phyloP scores from a whole-genome alignment of 2,888 invertebrate species.

The Callyntrura sp. region DNA sequence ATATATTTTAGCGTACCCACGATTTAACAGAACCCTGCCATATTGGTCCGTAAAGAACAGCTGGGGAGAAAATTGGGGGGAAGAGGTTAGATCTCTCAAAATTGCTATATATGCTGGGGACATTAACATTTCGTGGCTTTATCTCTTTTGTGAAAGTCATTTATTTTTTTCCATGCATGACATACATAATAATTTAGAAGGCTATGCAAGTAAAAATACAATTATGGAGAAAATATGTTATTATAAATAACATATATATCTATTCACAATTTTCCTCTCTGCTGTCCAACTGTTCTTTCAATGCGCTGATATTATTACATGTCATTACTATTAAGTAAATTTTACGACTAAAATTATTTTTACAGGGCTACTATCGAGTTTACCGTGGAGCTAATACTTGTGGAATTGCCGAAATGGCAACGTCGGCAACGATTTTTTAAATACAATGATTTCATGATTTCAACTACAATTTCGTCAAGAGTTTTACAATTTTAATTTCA shows the following conservation, averaged over 20 bases:
- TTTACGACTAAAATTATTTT: slow-evolving; percentile 72
- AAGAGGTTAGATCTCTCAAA: slow-evolving; percentile 87
- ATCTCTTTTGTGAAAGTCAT: no score
- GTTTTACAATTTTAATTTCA: no score
- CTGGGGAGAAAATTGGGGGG: slow-evolving; percentile 97
- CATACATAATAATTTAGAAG: no score
- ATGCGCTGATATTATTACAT: background rate
- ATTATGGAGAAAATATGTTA: no score
- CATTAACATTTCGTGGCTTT: no score
- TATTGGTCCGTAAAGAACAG: slow-evolving; percentile 98
- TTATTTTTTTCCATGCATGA: no score
- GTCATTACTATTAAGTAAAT: background rate
- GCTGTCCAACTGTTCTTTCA: slow-evolving; percentile 58
- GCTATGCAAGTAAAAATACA: no score
- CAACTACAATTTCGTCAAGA: no score
- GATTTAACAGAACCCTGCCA: slow-evolving; percentile 92
- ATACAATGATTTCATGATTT: no score
- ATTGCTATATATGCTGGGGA: no score
- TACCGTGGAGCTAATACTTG: slow-evolving; percentile 98
- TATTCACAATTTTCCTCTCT: background rate
- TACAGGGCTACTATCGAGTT: slow-evolving; percentile 95
- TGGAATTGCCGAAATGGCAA: slow-evolving; percentile 96
- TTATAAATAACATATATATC: no score
- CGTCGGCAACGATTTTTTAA: slow-evolving; percentile 90
- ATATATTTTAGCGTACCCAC: slow-evolving; percentile 89